Conservation (phyloP, 64 coral and sea anemone genomes). For the Montipora sp. region DNA sequence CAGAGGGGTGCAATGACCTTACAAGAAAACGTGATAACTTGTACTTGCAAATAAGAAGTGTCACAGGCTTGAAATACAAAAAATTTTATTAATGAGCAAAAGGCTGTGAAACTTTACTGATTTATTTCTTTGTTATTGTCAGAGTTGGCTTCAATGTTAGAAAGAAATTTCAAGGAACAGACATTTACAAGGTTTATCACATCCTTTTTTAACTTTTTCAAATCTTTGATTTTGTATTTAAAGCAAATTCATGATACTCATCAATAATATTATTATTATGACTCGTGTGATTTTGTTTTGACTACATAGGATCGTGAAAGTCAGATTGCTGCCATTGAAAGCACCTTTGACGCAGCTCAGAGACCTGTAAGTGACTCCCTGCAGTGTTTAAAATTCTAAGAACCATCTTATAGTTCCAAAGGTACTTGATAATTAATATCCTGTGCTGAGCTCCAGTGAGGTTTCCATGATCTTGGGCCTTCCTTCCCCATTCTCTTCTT, state of each 20-base stretch:
- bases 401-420: no score
- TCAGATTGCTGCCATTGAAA: constrained; percentile 93
- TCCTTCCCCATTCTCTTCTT: no score
- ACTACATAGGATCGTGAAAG: constrained; percentile 84
- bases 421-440: no score
- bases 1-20: no score
- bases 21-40: no score
- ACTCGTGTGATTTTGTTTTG: not conserved
- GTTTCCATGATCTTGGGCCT: no score
- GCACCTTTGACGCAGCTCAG: constrained; percentile 97
- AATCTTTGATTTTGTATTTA: not conserved
- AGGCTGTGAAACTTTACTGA: no score
- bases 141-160: constrained; percentile 97
- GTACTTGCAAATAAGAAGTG: not conserved
- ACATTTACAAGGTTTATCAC: constrained; percentile 87
- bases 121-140: not conserved
- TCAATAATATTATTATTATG: no score
- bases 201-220: not conserved
- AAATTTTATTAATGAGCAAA: no score
- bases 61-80: no score
- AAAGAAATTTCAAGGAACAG: constrained; percentile 97
- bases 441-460: no score
- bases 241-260: not conserved
- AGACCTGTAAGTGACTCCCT: constrained; percentile 76
- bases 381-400: no score